Evolutionary conservation across 92 coral and sea anemone species (phyloP), one percentile per base, ranked within the genome.

Genomic region (Bergia puertoricense): DNA sequence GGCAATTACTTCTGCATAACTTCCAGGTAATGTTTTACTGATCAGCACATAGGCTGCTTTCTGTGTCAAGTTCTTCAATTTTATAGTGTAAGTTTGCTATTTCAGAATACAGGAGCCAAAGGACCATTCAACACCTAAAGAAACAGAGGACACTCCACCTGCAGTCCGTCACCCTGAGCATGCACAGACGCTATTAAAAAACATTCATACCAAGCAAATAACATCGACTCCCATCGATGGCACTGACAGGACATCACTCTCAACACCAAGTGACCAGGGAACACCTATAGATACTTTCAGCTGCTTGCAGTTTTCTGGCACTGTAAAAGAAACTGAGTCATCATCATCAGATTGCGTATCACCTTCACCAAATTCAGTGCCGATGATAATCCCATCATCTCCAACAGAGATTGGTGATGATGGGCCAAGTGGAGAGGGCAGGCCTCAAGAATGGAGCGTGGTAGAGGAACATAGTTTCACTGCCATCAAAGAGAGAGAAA

Each of bases 271-370:
- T 38, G 86, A 91, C 57, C 93, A 91, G 74, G 95, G 89, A 8
- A 92, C 95, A n/a, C 96, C 90, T 2, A 89, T 87, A 81, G 92
- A 89, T 15, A 89, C 80, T 3, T 94, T 94, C 79, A 85, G 88
- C 46, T 93, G 98, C 72, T 80, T 95, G 46, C 94, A 90, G 50
- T 93, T 95, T 90, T 95, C 98, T 76, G 98, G 98, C 1, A 89
- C 80, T 20, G 90, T 85, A 51, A 88, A 68, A 62, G 93, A 54
- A 73, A 88, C 86, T 14, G 77, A 81, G 36, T 91, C 98, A 2
- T 93, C 95, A 10, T 85, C 91, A 66, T 85, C 93, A 23, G 92
- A 91, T 73, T 59, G 77, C 38, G 73, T 88, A 18, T 23, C 68
- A 0, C 79, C 85, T 11, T 92, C 95, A 45, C 95, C 94, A 22